Evolutionary conservation across 2,888 invertebrate genomes (phyloP).

Genomic region (Hirtodrosophila histrioides): DNA sequence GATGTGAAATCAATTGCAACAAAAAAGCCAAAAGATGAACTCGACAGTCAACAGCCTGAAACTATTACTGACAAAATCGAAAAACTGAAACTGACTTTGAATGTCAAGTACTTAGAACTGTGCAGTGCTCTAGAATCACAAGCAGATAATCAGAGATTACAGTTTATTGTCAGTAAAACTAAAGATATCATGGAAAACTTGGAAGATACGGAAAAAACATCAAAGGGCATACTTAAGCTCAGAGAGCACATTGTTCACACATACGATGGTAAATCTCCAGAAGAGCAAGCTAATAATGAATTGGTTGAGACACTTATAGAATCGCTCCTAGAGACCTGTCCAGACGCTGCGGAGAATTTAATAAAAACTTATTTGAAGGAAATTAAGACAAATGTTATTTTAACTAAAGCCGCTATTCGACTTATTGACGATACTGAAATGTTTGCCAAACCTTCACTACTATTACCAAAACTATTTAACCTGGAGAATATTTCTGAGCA

Average conservation of each 20-base stretch:
- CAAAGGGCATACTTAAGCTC: conserved; percentile 74
- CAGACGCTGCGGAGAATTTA: conserved; percentile 44
- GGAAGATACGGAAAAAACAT: conserved; percentile 43
- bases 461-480: conserved; percentile 51
- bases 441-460: conserved; percentile 39
- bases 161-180: conserved; percentile 19
- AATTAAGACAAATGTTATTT: conserved; percentile 51
- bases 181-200: conserved; percentile 49
- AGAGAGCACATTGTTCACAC: conserved; percentile 81
- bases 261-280: conserved; percentile 65
- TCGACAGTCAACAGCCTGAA: conserved; percentile 8
- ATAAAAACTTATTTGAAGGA: conserved; percentile 40
- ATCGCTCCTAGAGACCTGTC: conserved; percentile 41
- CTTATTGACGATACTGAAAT: conserved; percentile 43
- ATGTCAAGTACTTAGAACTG: conserved; percentile 24
- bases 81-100: conserved; percentile 17
- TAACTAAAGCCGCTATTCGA: conserved; percentile 40
- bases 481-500: conserved; percentile 53
- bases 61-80: not conserved
- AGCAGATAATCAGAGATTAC: not conserved
- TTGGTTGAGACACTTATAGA: conserved; percentile 53
- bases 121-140: conserved; percentile 1
- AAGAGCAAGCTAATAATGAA: conserved; percentile 36
- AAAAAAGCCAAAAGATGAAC: conserved; percentile 43
- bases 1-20: conserved; percentile 5